Base-by-base conservation (phyloP, 2,888 invertebrate species). In the Syrphus vitripennis region DNA sequence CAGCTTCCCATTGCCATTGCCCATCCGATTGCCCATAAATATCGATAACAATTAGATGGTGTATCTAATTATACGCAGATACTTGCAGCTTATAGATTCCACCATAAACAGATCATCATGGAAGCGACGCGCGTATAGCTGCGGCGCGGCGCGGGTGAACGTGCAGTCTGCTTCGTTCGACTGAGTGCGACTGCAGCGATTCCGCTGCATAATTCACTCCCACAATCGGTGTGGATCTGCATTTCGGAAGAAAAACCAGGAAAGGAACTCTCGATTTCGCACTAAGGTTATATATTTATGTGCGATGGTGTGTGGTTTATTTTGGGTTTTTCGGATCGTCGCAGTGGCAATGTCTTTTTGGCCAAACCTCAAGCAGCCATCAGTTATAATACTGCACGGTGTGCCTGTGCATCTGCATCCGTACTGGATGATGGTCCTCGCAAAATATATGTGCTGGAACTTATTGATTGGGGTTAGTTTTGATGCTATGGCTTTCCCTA, bases 381-480 rank as follows among this genome's bases (percentile, higher is more conserved):
- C 71, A 70, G 57, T 76, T 82, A 63, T n/a, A 48, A 59, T 34
- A 48, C 31, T 50, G 48, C 21, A 34, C 50, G 26, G 50, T 67
- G 65, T 21, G 48, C 48, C 34, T 45, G 50, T 67, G 65, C 31
- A 67, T 67, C 34, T 45, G 70, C 50, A 65, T 65, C 77, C 67
- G 61, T 65, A 50, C n/a, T n/a, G n/a, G n/a, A n/a, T 16, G 29
- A 21, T 31, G 55, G 55, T 16, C n/a, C 31, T 59, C 42, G 16
- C 61, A 63, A n/a, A n/a, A n/a, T n/a, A 71, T 80, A 72, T 81
- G 81, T 76, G 67, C 80, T 76, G 81, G 72, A 63, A 82, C 77
- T 82, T 86, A 86, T 86, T 86, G 86, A 86, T 86, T 82, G 82
- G 78, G 82, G 86, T 78, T 82, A 82, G 82, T 63, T 63, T 74